Conservation (phyloP, 37 sponge, comb jelly and placozoan species). For the Cladorhizidae sp. region DNA sequence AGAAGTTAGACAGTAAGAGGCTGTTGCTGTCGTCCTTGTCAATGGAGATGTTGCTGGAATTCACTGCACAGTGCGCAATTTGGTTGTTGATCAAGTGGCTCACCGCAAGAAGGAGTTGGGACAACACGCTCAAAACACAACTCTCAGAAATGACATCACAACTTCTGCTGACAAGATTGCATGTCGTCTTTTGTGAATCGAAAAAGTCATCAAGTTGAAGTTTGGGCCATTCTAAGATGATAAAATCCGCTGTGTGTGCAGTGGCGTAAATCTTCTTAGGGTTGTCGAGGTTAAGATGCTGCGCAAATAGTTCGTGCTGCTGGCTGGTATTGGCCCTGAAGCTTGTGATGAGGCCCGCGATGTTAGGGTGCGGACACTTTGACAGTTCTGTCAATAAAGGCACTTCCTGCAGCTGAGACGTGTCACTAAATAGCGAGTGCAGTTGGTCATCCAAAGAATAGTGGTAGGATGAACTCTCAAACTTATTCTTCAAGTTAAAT, state of each 20-base stretch:
- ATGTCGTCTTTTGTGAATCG: not conserved
- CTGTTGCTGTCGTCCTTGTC: conserved; percentile 2
- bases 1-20: conserved; percentile 14
- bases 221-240: not conserved
- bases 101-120: conserved; percentile 38
- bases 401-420: not conserved
- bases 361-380: conserved; percentile 42
- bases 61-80: conserved; percentile 25
- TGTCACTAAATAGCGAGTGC: not conserved
- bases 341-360: conserved; percentile 14
- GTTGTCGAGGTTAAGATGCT: not conserved
- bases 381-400: conserved; percentile 21
- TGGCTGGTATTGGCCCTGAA: conserved; percentile 13
- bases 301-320: not conserved
- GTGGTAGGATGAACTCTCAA: conserved; percentile 18
- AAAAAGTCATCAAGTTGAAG: not conserved
- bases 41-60: conserved; percentile 6
- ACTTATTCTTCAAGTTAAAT: conserved; percentile 17
- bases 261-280: conserved; percentile 1
- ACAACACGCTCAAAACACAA: conserved; percentile 1
- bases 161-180: not conserved
- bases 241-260: conserved; percentile 2
- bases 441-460: not conserved
- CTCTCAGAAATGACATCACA: conserved; percentile 3
- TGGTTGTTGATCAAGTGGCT: conserved; percentile 34